A percentile compares a stretch with the other conserved stretches of the same genome.
Evolutionary conservation across 1,140 invertebrate species (phyloP).

Genomic region (Diprion similis): DNA sequence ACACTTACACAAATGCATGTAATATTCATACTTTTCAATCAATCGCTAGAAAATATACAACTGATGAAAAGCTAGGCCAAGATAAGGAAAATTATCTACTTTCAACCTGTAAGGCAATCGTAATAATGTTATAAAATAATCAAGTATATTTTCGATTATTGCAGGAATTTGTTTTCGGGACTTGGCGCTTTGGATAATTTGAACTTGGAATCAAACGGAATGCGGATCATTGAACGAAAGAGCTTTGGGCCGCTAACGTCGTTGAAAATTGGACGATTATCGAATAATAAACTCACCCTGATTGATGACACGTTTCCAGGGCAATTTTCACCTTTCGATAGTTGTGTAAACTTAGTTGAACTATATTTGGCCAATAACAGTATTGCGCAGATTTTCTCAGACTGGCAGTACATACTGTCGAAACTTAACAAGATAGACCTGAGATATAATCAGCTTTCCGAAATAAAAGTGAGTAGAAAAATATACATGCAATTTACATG

Average conservation of each 20-base stretch:
- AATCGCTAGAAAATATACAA: too few species aligned
- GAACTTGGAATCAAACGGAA: constrained; percentile 54
- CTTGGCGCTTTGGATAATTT: constrained; percentile 45
- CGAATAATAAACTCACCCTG: constrained; percentile 63
- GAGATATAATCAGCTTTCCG: constrained; percentile 60
- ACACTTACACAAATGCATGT: background rate
- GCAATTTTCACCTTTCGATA: constrained; percentile 61
- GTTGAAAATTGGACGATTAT: constrained; percentile 58
- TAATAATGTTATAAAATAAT: background rate
- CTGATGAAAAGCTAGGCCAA: too few species aligned
- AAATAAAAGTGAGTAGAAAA: constrained; percentile 37
- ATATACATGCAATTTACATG: background rate
- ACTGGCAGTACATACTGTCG: constrained; percentile 62
- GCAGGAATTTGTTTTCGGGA: constrained; percentile 43
- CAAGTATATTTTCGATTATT: constrained; percentile 33
- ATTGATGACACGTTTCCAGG: constrained; percentile 28
- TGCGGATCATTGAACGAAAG: constrained; percentile 51
- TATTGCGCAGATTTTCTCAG: constrained; percentile 64
- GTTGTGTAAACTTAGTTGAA: constrained; percentile 60
- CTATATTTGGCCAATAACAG: constrained; percentile 70
- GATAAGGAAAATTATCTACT: too few species aligned
- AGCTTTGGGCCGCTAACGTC: constrained; percentile 52
- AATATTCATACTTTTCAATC: background rate
- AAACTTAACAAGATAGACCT: constrained; percentile 66
- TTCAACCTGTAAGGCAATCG: background rate